These are phyloP conservation scores for Notechis scutatus DNA, from an alignment of 2,113 vertebrate genomes.

Conservation along the genomic window DNA sequence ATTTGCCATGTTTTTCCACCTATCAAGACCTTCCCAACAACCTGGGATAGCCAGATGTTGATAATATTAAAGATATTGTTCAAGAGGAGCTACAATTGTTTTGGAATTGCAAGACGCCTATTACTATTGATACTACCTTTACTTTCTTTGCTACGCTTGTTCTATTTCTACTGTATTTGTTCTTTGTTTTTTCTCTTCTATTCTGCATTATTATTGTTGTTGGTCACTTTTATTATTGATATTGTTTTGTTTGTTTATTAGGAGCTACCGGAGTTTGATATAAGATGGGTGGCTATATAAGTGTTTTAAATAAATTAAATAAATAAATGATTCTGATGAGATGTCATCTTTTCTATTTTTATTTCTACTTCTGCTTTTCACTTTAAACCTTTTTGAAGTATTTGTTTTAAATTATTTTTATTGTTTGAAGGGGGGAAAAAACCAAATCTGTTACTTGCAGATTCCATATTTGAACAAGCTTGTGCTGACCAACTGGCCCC, in stretches of 20 bases:
- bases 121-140: neutral
- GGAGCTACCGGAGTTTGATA: neutral
- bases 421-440: neutral
- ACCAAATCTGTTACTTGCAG: slow-evolving; percentile 3
- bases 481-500: no score
- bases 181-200: neutral
- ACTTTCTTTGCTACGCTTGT: neutral
- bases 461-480: neutral
- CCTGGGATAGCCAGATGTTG: neutral
- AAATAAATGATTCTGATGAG: neutral
- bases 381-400: neutral
- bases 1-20: neutral
- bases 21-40: neutral
- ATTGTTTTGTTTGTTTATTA: neutral
- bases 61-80: neutral
- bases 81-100: neutral
- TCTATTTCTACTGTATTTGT: neutral
- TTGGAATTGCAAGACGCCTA: neutral
- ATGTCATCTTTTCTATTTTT: neutral
- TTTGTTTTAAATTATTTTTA: slow-evolving; percentile 12
- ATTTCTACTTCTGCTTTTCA: slow-evolving; percentile 10
- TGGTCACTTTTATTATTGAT: neutral
- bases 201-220: no score
- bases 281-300: neutral
- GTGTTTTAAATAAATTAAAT: neutral